Percentiles rank a stretch among this genome's conserved stretches.
Evolutionary conservation across 2,113 vertebrate genomes (phyloP).

Genomic region (Lasiurus borealis): DNA sequence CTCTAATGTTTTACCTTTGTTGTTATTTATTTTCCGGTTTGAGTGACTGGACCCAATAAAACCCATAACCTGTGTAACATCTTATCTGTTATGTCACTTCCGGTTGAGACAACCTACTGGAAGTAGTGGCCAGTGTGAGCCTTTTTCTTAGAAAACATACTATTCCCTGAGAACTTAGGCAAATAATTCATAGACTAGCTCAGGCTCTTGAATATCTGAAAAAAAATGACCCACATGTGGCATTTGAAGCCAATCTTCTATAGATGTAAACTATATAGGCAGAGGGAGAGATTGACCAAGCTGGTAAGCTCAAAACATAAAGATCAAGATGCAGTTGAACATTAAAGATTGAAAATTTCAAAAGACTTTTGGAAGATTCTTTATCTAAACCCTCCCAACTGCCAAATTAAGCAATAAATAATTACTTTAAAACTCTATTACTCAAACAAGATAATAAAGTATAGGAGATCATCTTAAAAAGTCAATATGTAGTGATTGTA

Average conservation of each 20-base stretch:
- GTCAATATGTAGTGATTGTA: not conserved
- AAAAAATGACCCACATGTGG: not conserved
- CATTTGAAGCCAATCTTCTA: not conserved
- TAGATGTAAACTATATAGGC: not conserved
- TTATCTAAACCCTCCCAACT: not conserved
- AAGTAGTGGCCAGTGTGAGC: not conserved
- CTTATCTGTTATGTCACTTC: not conserved
- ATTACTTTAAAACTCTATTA: conserved; percentile 4
- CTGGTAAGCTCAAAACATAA: not conserved
- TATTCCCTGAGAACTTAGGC: not conserved
- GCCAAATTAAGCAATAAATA: not conserved
- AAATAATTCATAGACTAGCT: not conserved
- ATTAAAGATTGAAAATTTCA: not conserved
- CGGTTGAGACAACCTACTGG: not conserved
- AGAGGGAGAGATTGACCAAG: not conserved
- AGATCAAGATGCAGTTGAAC: not conserved
- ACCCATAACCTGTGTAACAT: not conserved
- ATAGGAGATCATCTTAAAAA: not conserved
- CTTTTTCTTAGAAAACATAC: not conserved
- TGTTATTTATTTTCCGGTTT: not conserved
- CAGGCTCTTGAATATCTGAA: not conserved
- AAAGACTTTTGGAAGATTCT: not conserved
- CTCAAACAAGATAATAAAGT: not conserved
- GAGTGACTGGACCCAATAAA: not conserved
- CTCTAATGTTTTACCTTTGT: not conserved